These are phyloP conservation scores for Oreocharis arfaki DNA, from an alignment of 2,113 vertebrate genomes.

Conservation along the genomic window DNA sequence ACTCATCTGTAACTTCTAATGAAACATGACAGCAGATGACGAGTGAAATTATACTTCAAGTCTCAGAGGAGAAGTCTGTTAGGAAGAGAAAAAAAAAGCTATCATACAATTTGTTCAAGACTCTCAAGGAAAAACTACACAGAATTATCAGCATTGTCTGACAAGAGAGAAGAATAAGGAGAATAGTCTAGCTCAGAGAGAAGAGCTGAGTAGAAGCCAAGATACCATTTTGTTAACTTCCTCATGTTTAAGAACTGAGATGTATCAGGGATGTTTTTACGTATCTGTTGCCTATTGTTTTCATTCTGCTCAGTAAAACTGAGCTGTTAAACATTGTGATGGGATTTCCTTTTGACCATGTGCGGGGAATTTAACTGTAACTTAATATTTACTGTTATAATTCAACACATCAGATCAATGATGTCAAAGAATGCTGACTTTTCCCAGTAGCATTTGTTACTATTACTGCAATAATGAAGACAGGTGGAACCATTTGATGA, in stretches of 20 bases:
- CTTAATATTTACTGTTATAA: conserved; percentile 70
- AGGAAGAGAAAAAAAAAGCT: neutral
- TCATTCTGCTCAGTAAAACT: neutral
- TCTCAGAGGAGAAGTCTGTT: neutral
- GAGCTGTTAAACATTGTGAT: neutral
- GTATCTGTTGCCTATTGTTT: neutral
- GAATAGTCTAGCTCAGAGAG: neutral
- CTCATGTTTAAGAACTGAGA: neutral
- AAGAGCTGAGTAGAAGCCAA: neutral
- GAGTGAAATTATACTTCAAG: neutral
- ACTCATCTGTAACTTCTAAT: neutral
- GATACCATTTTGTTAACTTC: neutral
- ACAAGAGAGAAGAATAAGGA: neutral
- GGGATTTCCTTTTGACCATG: conserved; percentile 9
- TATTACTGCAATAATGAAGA: conserved; percentile 35
- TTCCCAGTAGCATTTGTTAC: conserved; percentile 65
- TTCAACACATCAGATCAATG: conserved; percentile 77
- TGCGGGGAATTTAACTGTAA: conserved; percentile 39
- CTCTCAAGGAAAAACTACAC: neutral
- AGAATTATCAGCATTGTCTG: neutral
- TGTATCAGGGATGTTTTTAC: neutral
- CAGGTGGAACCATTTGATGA: conserved; percentile 12
- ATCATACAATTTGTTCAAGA: neutral
- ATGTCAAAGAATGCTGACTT: conserved; percentile 75
- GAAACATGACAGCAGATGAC: neutral